Base-by-base conservation (phyloP, 2,113 vertebrate species). In the Malaclemys terrapin region DNA sequence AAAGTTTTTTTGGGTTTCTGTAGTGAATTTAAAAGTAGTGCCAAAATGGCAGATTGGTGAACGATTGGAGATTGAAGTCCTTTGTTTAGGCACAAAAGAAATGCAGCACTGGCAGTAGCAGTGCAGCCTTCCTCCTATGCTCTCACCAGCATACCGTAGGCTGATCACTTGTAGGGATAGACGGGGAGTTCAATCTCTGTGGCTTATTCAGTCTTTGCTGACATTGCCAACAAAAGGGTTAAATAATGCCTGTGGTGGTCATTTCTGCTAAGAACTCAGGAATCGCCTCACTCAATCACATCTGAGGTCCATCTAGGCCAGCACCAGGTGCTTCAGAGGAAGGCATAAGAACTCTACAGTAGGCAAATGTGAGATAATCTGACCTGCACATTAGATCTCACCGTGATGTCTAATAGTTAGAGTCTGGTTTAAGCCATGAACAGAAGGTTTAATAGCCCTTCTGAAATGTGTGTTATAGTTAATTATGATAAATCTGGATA, bases 281-380 rank as follows among this genome's bases (percentile, higher is more conserved):
- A 87, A 72, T 72, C 42, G n/a, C 29, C 8, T 1, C 11, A n/a
- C 47, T 79, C 65, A 75, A 1, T 50, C 82, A n/a, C 92, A 29
- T 65, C 53, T 35, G 75, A 90, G 17, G 38, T 72, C 45, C 47
- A 38, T 78, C 57, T 92, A 79, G 65, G 19, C 24, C 20, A 57
- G 90, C 1, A 19, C 10, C 72, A 16, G 85, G 16, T 1, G 0
- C 47, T 20, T 88, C 78, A 78, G 78, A 72, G 62, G 52, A 45
- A 87, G 6, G 27, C 1, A 31, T 20, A 24, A 82, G 87, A 91
- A 20, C 31, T 0, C 0, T 14, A n/a, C 31, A 72, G 52, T 14
- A 80, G 89, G 59, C 50, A 90, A 49, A 53, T 5, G 4, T 17
- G 31, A 81, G 82, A 80, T 38, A 20, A 57, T 76, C 38, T 45